Evolutionary conservation across 2,888 invertebrate species (phyloP).

Genomic region (Flexamia atlantica): DNA sequence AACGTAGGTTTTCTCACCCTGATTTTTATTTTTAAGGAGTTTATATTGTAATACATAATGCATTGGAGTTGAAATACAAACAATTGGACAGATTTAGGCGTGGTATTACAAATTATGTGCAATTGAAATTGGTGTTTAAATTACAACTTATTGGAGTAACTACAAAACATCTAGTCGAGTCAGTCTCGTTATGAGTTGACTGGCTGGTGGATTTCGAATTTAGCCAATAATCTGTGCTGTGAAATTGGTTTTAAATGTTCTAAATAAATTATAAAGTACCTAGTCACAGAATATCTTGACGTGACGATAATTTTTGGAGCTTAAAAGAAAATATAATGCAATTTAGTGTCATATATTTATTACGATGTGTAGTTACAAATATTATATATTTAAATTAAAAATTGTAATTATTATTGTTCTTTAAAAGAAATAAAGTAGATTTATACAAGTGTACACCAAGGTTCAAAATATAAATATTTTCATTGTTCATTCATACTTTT

Average conservation of each 20-base stretch:
- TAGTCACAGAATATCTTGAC: conserved; percentile 55
- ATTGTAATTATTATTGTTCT: conserved; percentile 46
- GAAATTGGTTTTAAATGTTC: conserved; percentile 58
- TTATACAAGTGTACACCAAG: conserved; percentile 31
- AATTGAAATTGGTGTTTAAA: conserved; percentile 62
- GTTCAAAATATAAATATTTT: conserved; percentile 47
- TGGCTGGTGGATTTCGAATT: conserved; percentile 61
- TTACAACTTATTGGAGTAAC: conserved; percentile 56
- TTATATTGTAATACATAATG: conserved; percentile 29
- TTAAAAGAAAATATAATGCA: conserved; percentile 59
- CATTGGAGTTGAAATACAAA: conserved; percentile 56
- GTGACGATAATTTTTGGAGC: conserved; percentile 61
- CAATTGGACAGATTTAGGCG: conserved; percentile 55
- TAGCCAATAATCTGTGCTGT: conserved; percentile 63
- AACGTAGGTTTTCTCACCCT: background rate
- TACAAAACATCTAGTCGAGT: conserved; percentile 60
- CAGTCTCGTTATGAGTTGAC: conserved; percentile 16
- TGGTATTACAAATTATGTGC: conserved; percentile 57
- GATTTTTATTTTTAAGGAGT: conserved; percentile 9
- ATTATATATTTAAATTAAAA: conserved; percentile 51
- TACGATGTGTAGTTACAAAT: conserved; percentile 52
- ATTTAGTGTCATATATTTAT: conserved; percentile 59
- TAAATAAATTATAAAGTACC: conserved; percentile 57
- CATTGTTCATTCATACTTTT: conserved; percentile 1
- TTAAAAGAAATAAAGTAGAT: conserved; percentile 41